These are phyloP conservation scores for Macropis europaea DNA, from an alignment of 2,888 invertebrate species.

Conservation along the genomic window DNA sequence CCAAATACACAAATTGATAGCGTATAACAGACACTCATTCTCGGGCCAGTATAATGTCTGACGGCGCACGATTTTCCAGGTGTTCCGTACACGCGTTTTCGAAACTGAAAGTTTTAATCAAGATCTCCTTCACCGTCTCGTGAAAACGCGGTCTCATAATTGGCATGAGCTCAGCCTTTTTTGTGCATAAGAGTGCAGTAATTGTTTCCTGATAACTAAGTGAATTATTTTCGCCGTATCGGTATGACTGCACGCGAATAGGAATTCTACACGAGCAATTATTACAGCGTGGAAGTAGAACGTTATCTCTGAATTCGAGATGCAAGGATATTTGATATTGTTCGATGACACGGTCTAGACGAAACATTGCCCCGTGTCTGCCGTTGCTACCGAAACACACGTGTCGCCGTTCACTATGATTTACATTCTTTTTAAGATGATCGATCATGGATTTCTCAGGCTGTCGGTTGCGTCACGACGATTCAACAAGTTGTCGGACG, in stretches of 20 bases:
- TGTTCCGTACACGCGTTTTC: no score
- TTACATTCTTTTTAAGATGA: not conserved
- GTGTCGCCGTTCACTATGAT: not conserved
- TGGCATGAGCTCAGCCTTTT: no score
- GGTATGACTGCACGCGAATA: not conserved
- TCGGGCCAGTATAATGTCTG: no score
- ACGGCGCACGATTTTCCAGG: no score
- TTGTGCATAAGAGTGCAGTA: no score
- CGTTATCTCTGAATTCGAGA: slow-evolving; percentile 5
- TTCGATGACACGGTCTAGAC: not conserved
- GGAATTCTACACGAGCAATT: not conserved
- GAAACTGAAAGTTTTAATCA: no score
- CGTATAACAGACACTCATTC: no score
- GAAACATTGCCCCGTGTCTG: not conserved
- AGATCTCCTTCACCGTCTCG: no score
- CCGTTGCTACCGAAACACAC: not conserved
- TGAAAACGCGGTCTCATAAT: no score
- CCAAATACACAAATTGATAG: no score
- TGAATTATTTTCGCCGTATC: not conserved
- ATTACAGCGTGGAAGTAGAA: not conserved
- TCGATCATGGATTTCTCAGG: slow-evolving; percentile 1
- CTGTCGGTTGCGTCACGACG: not conserved
- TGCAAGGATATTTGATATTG: slow-evolving; percentile 11
- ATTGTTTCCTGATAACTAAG: no score
- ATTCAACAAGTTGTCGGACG: slow-evolving; percentile 1